These are phyloP conservation scores for Aproaerema taeniolella DNA, from an alignment of 2,888 invertebrate genomes.

Conservation along the genomic window DNA sequence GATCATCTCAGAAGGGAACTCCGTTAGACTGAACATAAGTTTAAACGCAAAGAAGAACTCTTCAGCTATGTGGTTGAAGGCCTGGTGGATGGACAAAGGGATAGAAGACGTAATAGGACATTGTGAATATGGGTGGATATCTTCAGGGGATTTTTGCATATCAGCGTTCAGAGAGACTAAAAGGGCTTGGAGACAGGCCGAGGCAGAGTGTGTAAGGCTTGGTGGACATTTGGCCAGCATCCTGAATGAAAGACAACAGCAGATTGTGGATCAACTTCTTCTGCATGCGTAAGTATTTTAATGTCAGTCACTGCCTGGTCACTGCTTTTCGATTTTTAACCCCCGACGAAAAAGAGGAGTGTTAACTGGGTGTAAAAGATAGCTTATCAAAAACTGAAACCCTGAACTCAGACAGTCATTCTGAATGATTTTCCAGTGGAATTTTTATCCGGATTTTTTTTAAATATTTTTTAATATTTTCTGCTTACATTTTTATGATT, in stretches of 20 bases:
- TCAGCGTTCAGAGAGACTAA: constrained; percentile 75
- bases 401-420: no score
- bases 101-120: constrained; percentile 79
- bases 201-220: constrained; percentile 78
- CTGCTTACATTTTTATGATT: no score
- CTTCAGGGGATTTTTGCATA: constrained; percentile 81
- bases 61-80: constrained; percentile 73
- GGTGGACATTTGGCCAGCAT: constrained; percentile 85
- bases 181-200: constrained; percentile 82
- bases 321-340: no score
- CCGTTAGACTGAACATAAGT: constrained; percentile 68
- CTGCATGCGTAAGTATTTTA: constrained; percentile 77
- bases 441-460: no score
- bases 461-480: no score
- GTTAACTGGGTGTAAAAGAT: no score
- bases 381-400: no score
- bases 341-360: no score
- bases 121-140: constrained; percentile 85
- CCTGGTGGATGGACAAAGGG: constrained; percentile 81
- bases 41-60: constrained; percentile 54
- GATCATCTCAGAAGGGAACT: constrained; percentile 77
- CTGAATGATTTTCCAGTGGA: no score
- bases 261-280: constrained; percentile 79
- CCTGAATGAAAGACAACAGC: constrained; percentile 79
- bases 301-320: no score